Evolutionary conservation across 1,140 invertebrate genomes (phyloP).

Genomic region (Medauroidea extradentata): DNA sequence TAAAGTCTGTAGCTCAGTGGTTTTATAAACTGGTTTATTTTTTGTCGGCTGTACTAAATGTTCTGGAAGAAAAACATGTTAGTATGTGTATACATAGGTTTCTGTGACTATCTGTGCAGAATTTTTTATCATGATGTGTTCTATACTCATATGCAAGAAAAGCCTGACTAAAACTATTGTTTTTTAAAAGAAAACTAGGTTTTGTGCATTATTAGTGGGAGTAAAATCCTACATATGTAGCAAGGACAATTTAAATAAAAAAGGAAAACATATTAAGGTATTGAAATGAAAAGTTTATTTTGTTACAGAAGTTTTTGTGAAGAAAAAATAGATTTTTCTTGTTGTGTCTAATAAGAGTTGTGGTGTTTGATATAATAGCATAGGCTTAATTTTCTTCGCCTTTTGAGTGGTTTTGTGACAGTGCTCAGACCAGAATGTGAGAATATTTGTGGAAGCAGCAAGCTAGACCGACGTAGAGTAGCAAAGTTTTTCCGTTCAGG

Average conservation of each 20-base stretch:
- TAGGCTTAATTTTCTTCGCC: conserved; percentile 2
- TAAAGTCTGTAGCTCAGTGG: no score
- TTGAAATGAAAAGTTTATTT: conserved; percentile 13
- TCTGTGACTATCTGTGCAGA: neutral
- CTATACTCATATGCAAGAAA: neutral
- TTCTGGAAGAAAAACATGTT: no score
- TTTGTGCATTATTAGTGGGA: no score
- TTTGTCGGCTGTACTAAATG: no score
- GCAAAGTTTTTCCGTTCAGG: neutral
- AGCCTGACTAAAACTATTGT: neutral
- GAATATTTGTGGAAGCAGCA: neutral
- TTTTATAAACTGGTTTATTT: no score
- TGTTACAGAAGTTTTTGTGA: conserved; percentile 15
- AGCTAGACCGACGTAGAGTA: neutral
- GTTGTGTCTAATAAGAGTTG: conserved; percentile 6
- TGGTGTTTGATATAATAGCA: conserved; percentile 7
- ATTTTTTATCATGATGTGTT: neutral
- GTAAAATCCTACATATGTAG: neutral
- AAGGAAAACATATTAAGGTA: conserved; percentile 1
- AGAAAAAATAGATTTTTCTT: conserved; percentile 4
- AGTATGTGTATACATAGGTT: no score
- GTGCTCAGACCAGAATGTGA: neutral
- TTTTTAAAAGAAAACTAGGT: neutral
- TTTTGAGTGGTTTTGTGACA: neutral
- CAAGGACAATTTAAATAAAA: conserved; percentile 2